Percentiles rank a stretch among this genome's conserved stretches.
Conservation (phyloP, 2,797 vertebrate species). For the Ceyx erithaca region DNA sequence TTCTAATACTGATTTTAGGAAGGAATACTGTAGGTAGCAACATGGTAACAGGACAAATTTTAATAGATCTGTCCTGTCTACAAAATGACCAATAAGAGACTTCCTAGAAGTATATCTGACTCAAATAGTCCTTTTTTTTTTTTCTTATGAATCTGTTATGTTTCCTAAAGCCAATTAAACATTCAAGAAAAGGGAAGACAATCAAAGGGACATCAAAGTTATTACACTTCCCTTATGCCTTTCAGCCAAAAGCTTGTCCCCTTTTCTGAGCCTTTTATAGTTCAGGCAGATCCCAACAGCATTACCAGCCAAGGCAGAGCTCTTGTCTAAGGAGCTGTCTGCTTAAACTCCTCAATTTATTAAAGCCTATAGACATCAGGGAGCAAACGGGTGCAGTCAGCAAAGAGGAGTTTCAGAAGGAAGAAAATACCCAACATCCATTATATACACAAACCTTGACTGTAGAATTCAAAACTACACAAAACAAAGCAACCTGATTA, state of each 20-base stretch:
- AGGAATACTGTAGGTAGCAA: neutral
- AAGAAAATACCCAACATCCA: conserved; percentile 68
- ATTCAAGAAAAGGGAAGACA: neutral
- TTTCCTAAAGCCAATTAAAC: conserved; percentile 35
- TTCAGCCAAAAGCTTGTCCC: conserved; percentile 40
- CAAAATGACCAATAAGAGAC: neutral
- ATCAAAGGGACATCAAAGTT: conserved; percentile 13
- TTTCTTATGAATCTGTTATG: neutral
- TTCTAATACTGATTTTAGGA: neutral
- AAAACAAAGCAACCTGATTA: conserved; percentile 53
- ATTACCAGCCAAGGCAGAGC: conserved; percentile 42
- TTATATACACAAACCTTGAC: conserved; percentile 49
- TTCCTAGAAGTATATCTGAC: conserved; percentile 12
- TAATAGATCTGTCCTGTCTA: neutral
- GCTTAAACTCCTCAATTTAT: conserved; percentile 74
- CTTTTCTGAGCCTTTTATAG: conserved; percentile 59
- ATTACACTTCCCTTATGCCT: conserved; percentile 25
- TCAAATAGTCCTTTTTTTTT: conserved; percentile 19
- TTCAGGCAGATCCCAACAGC: conserved; percentile 68
- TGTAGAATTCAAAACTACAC: conserved; percentile 51
- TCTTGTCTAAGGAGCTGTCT: conserved; percentile 73
- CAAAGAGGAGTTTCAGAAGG: conserved; percentile 53
- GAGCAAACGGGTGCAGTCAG: conserved; percentile 69
- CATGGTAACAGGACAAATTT: neutral
- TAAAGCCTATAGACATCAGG: conserved; percentile 74